These are phyloP conservation scores for Australoheros scitulus DNA, from an alignment of 2,113 vertebrate genomes.

Conservation along the genomic window DNA sequence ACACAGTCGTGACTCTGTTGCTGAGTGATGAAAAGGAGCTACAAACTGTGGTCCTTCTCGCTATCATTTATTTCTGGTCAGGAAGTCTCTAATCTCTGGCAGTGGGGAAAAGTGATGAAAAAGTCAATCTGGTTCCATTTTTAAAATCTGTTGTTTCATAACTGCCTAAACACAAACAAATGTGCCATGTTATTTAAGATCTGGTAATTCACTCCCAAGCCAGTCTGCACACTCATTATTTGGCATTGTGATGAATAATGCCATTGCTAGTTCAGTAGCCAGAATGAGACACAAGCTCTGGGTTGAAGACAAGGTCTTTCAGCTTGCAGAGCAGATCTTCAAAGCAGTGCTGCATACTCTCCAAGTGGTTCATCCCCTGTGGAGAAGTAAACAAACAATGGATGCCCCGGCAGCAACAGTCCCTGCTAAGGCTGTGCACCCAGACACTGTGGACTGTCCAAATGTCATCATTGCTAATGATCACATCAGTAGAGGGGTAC, in stretches of 20 bases:
- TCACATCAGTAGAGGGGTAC: neutral
- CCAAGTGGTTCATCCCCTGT: slow-evolving; percentile 17
- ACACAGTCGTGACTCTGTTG: slow-evolving; percentile 4
- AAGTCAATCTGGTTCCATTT: neutral
- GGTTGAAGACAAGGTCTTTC: slow-evolving; percentile 28
- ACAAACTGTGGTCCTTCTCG: neutral
- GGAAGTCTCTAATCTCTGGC: neutral
- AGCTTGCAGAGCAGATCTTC: slow-evolving; percentile 39
- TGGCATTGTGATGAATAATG: slow-evolving; percentile 38
- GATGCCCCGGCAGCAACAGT: slow-evolving; percentile 36
- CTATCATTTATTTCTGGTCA: slow-evolving; percentile 12
- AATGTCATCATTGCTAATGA: slow-evolving; percentile 36
- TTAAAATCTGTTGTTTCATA: slow-evolving; percentile 13
- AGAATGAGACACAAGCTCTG: slow-evolving; percentile 35
- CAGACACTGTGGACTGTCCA: neutral
- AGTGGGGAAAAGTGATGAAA: neutral
- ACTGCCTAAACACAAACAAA: neutral
- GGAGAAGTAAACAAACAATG: slow-evolving; percentile 35
- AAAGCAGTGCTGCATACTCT: slow-evolving; percentile 39
- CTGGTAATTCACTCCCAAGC: neutral
- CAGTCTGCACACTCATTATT: slow-evolving; percentile 13
- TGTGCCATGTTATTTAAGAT: neutral
- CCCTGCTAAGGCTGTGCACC: slow-evolving; percentile 23
- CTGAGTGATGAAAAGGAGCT: slow-evolving; percentile 7
- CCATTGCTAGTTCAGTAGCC: slow-evolving; percentile 2